These are phyloP conservation scores for Drosophila atroscutellata DNA, from an alignment of 2,888 invertebrate species.

Conservation along the genomic window DNA sequence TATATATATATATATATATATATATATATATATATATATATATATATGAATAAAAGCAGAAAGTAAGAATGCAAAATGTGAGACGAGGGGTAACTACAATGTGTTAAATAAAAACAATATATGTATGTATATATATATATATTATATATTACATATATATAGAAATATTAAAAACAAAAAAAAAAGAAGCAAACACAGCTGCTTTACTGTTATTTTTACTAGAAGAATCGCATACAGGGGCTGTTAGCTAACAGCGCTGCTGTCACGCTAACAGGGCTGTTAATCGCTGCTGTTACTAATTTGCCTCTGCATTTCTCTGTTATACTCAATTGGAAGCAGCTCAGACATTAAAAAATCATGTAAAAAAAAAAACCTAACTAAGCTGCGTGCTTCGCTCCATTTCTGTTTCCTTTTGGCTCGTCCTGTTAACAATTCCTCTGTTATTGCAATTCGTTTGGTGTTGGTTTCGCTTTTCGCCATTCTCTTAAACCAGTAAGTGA, in stretches of 20 bases:
- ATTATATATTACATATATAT: slow-evolving; percentile 14
- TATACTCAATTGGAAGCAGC: neutral
- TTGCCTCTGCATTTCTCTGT: neutral
- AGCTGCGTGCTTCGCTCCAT: neutral
- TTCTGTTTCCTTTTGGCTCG: neutral
- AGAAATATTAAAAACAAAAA: slow-evolving; percentile 25
- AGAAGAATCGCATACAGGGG: neutral
- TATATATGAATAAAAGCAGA: slow-evolving; percentile 28
- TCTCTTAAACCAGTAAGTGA: slow-evolving; percentile 15
- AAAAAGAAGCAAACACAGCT: neutral
- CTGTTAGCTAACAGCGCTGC: slow-evolving; percentile 18
- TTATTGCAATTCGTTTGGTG: slow-evolving; percentile 30
- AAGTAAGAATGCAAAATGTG: slow-evolving; percentile 35
- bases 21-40: slow-evolving; percentile 30
- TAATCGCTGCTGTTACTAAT: neutral
- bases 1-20: slow-evolving; percentile 29
- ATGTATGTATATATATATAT: slow-evolving; percentile 24
- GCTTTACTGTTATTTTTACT: slow-evolving; percentile 18
- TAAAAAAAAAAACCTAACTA: neutral
- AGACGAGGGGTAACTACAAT: slow-evolving; percentile 54
- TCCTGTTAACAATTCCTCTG: slow-evolving; percentile 10
- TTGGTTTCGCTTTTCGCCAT: slow-evolving; percentile 36
- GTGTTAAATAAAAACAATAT: slow-evolving; percentile 54
- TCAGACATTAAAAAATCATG: neutral
- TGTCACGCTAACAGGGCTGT: slow-evolving; percentile 1